Conservation (phyloP, 2,113 vertebrate genomes). For the Albula glossodonta region DNA sequence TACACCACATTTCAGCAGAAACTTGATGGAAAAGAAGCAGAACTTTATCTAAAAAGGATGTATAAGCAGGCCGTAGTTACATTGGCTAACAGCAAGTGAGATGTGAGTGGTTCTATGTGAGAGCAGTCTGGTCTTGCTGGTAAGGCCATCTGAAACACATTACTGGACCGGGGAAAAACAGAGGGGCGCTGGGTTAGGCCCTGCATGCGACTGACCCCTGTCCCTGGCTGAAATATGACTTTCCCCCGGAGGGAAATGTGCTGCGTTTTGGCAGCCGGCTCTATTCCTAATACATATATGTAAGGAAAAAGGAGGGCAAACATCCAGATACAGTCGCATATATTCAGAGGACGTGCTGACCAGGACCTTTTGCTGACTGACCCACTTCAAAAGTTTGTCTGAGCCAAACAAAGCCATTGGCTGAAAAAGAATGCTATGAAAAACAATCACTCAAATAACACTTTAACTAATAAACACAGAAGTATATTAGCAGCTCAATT, state of each 20-base stretch:
- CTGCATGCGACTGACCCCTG: constrained; percentile 46
- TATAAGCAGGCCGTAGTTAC: no score
- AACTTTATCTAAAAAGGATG: no score
- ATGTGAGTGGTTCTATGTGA: constrained; percentile 26
- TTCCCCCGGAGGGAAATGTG: constrained; percentile 51
- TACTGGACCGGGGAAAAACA: constrained; percentile 33
- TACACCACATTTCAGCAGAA: no score
- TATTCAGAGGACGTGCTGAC: constrained; percentile 25
- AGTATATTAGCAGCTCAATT: background rate
- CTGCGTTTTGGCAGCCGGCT: constrained; percentile 41
- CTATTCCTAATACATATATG: constrained; percentile 38
- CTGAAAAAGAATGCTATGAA: background rate
- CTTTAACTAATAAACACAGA: background rate
- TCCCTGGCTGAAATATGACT: constrained; percentile 51
- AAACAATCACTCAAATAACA: background rate
- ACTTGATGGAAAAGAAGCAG: no score
- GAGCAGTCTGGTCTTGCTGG: constrained; percentile 32
- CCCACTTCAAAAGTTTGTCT: background rate
- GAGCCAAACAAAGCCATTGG: background rate
- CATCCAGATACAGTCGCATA: background rate
- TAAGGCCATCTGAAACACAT: constrained; percentile 57
- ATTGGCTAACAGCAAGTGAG: constrained; percentile 4
- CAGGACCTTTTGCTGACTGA: background rate
- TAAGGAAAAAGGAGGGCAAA: constrained; percentile 35
- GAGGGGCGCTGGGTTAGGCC: constrained; percentile 46